phyloP scores from a whole-genome alignment of 2,113 vertebrate genomes.

The Equus quagga region DNA sequence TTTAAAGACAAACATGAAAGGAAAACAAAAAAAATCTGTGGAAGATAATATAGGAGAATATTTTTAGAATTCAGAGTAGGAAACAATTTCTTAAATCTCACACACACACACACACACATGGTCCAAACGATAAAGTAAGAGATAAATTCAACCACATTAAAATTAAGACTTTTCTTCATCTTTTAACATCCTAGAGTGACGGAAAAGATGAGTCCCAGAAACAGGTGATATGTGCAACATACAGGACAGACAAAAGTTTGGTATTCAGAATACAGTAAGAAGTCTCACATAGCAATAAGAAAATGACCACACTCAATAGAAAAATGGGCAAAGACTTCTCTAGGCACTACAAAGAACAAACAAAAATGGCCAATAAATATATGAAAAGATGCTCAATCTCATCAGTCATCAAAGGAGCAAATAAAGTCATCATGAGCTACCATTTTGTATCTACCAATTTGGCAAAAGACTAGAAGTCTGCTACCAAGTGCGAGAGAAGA shows the following conservation, averaged over 20 bases:
- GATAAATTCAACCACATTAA: neutral
- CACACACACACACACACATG: neutral
- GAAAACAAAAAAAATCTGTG: neutral
- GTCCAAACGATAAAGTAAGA: neutral
- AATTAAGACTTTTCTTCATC: neutral
- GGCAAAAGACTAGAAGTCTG: neutral
- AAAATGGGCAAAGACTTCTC: neutral
- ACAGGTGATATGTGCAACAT: neutral
- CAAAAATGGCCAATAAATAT: neutral
- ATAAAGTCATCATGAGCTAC: neutral
- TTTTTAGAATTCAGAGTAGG: neutral
- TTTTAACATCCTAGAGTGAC: neutral
- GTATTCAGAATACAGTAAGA: neutral
- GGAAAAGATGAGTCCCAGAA: neutral
- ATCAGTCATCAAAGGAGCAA: neutral
- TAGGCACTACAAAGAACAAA: neutral
- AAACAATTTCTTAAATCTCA: slow-evolving; percentile 1
- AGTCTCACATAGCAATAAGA: neutral
- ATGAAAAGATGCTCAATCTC: neutral
- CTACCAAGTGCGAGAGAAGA: neutral
- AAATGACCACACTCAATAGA: neutral
- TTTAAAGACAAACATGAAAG: neutral
- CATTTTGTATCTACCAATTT: neutral
- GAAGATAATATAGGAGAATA: neutral
- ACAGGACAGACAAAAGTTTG: neutral